Base-by-base conservation (phyloP, 2,113 vertebrate genomes). In the Paratilapia polleni region DNA sequence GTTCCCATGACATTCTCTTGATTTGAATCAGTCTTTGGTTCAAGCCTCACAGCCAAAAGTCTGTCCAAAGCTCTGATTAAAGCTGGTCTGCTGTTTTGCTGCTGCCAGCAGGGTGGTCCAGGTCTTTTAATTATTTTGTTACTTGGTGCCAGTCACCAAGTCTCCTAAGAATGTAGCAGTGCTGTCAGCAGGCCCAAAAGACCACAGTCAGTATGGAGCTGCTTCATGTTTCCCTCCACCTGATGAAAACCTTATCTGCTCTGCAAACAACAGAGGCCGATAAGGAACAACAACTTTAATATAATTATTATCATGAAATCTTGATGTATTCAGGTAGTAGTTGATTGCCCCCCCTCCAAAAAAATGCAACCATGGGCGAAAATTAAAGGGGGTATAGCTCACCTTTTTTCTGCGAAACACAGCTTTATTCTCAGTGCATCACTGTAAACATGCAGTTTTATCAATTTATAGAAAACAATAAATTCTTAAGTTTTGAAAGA, bases 101-200 rank as follows among this genome's bases (percentile, higher is more conserved):
- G 68, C 82, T 54, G 22, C 75, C 64, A 82, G 43, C 47, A 47
- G 81, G 49, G 1, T 22, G 11, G 78, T 59, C 52, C 54, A 58
- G n/a, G 41, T 36, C 77, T 64, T 31, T 70, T 38, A 41, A 54
- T 60, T 38, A 68, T 7, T 68, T 13, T 57, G 85, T 89, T 85
- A 80, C 84, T 60, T 54, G 28, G 85, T 57, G 38, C 17, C 15
- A 24, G 38, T 60, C 34, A 54, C 19, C 63, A 26, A 8, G 68
- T 70, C 24, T 68, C 36, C 0, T n/a, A 82, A 80, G 78, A 80
- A 86, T 88, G 74, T 52, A 36, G 38, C 36, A 22, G 47, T 56
- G 61, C 5, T 68, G 52, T 62, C 28, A 64, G 14, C 62, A 10
- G 74, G 52, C 38, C 38, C 52, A 52, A n/a, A 36, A n/a, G 15